Conservation (phyloP, 2,113 vertebrate species). For the Papio anubis region DNA sequence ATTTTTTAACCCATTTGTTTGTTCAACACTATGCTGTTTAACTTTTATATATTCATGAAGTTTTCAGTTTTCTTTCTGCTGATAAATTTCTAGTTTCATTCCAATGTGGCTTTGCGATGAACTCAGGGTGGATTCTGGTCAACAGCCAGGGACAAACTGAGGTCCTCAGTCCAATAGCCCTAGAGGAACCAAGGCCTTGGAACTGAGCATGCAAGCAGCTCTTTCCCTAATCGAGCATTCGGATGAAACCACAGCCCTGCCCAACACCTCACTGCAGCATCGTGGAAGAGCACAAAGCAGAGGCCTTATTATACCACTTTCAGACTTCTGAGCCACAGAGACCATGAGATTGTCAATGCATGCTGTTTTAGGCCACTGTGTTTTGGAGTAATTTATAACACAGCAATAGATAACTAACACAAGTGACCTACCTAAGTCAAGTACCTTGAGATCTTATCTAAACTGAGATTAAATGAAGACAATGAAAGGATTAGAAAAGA, state of each 20-base stretch:
- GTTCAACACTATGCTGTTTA: background rate
- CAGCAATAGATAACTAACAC: background rate
- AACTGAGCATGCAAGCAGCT: accelerated
- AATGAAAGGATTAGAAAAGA: background rate
- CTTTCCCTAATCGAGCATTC: accelerated
- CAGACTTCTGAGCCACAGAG: background rate
- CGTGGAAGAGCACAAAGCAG: background rate
- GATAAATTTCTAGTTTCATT: background rate
- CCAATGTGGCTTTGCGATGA: too few relatives aligned
- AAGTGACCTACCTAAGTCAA: background rate
- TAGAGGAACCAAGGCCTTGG: background rate
- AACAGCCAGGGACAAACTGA: too few relatives aligned
- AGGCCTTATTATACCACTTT: too few relatives aligned
- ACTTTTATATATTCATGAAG: background rate
- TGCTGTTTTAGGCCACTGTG: accelerated
- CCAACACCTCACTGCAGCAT: background rate
- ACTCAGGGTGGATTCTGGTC: too few relatives aligned
- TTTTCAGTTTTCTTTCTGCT: background rate
- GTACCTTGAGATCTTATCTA: background rate
- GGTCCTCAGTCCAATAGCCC: accelerated
- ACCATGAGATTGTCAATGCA: background rate
- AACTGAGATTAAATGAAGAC: background rate
- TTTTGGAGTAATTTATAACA: background rate
- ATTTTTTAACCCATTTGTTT: background rate
- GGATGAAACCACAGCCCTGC: background rate